phyloP scores from a whole-genome alignment of 2,888 invertebrate genomes.

The Pyrrhia umbra region DNA sequence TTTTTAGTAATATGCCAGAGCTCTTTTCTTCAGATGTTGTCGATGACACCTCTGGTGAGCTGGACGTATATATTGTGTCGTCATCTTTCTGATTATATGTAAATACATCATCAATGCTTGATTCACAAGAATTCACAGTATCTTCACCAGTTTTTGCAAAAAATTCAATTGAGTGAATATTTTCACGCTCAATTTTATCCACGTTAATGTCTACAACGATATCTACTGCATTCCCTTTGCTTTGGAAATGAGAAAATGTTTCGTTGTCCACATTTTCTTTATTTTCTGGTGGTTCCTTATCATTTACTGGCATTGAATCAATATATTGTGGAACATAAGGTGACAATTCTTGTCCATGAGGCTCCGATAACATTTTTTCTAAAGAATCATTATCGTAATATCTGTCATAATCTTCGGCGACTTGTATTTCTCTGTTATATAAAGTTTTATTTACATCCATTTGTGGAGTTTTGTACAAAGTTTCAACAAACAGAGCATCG shows the following conservation, averaged over 20 bases:
- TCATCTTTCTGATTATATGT: slow-evolving; percentile 67
- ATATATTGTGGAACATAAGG: slow-evolving; percentile 56
- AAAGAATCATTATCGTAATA: slow-evolving; percentile 72
- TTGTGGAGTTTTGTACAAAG: slow-evolving; percentile 81
- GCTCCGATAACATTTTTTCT: slow-evolving; percentile 73
- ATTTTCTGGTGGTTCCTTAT: slow-evolving; percentile 60
- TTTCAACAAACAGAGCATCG: slow-evolving; percentile 79
- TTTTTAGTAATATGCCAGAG: slow-evolving; percentile 83
- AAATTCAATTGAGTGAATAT: slow-evolving; percentile 31
- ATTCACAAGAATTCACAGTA: slow-evolving; percentile 73
- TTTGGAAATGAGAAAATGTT: slow-evolving; percentile 53
- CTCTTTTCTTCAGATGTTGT: slow-evolving; percentile 86
- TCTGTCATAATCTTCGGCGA: slow-evolving; percentile 42
- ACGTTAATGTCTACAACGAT: slow-evolving; percentile 57
- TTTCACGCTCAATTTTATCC: slow-evolving; percentile 49
- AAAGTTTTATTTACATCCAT: slow-evolving; percentile 82
- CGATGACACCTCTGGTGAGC: slow-evolving; percentile 87
- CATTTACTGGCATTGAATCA: slow-evolving; percentile 46
- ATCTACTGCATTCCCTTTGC: slow-evolving; percentile 50
- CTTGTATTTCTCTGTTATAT: slow-evolving; percentile 55
- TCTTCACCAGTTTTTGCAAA: slow-evolving; percentile 64
- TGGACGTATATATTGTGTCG: slow-evolving; percentile 69
- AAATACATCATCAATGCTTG: slow-evolving; percentile 73
- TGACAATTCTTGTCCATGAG: slow-evolving; percentile 61
- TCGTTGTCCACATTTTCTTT: slow-evolving; percentile 68